Evolutionary conservation across 1,140 invertebrate species (phyloP), one percentile per base, ranked within the genome.

Genomic region (Popillia japonica): DNA sequence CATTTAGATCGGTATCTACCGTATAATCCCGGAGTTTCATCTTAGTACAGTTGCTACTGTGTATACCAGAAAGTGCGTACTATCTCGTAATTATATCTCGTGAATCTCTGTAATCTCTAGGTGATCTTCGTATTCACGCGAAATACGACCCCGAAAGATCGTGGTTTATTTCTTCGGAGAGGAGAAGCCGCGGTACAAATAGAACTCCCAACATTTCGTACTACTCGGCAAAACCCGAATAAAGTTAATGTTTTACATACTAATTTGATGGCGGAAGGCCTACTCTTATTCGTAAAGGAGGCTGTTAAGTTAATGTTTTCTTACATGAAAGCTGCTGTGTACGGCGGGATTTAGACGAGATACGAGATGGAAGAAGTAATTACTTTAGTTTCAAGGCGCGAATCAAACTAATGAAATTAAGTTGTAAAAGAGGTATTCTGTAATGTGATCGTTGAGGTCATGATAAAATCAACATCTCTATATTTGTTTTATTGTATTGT

Each of bases 11-110:
- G 61, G 11, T 68, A 68, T 68, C 61, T 68, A 23, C 61, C 20
- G 22, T 34, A 68, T 68, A 68, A 68, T 68, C 61, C 61, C 27
- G 14, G 61, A 68, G 61, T 68, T 68, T 20, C 23, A 68, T 68
- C 61, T 68, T 68, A 68, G 61, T 68, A 22, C 27, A 34, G 27
- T 34, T 34, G 27, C 61, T 68, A 34, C 61, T 34, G 61, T 34
- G 27, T 34, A 34, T 68, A 68, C 61, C 9, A 68, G 61, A 68
- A 68, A 68, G 61, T 68, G 61, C 61, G 61, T 68, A 34, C 27
- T 34, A 68, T 68, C 61, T 68, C 22, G 61, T 68, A 68, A 68
- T 68, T 68, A 68, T 68, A 68, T 68, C 61, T 68, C 61, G 61
- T 68, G 61, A 68, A 68, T 68, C 61, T 68, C 61, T 34, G 61